Evolutionary conservation across 2,797 vertebrate species (phyloP).

Genomic region (Simalia tracyae): DNA sequence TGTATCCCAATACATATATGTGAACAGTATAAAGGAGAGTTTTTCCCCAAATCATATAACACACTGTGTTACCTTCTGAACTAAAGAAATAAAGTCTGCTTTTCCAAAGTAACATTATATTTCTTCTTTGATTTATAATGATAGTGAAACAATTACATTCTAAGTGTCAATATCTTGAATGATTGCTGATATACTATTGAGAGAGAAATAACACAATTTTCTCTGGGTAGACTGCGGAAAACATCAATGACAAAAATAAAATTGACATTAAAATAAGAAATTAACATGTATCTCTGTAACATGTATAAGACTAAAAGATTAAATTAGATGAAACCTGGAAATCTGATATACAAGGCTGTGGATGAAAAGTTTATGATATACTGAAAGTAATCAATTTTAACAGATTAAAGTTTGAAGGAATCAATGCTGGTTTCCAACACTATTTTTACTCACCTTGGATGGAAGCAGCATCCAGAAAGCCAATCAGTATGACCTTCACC

Average conservation of each 20-base stretch:
- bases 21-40: background rate
- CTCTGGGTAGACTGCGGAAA: background rate
- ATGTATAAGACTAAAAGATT: slow-evolving; percentile 5
- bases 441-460: slow-evolving; percentile 77
- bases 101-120: background rate
- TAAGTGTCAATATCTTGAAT: slow-evolving; percentile 3
- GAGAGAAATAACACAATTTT: slow-evolving; percentile 20
- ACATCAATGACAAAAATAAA: slow-evolving; percentile 37
- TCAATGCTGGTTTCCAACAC: background rate
- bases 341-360: slow-evolving; percentile 45
- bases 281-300: background rate
- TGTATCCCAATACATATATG: background rate
- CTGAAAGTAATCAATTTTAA: slow-evolving; percentile 66
- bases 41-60: background rate
- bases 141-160: slow-evolving; percentile 14
- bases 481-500: slow-evolving; percentile 85
- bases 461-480: slow-evolving; percentile 84
- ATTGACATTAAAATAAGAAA: slow-evolving; percentile 49
- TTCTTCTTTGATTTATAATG: slow-evolving; percentile 22
- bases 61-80: slow-evolving; percentile 14
- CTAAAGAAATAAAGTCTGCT: slow-evolving; percentile 15
- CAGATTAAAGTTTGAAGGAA: slow-evolving; percentile 16
- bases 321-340: slow-evolving; percentile 37
- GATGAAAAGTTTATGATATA: slow-evolving; percentile 49
- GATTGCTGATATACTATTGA: slow-evolving; percentile 8